phyloP scores from a whole-genome alignment of 2,797 vertebrate species.

The Lagocephalus sceleratus region DNA sequence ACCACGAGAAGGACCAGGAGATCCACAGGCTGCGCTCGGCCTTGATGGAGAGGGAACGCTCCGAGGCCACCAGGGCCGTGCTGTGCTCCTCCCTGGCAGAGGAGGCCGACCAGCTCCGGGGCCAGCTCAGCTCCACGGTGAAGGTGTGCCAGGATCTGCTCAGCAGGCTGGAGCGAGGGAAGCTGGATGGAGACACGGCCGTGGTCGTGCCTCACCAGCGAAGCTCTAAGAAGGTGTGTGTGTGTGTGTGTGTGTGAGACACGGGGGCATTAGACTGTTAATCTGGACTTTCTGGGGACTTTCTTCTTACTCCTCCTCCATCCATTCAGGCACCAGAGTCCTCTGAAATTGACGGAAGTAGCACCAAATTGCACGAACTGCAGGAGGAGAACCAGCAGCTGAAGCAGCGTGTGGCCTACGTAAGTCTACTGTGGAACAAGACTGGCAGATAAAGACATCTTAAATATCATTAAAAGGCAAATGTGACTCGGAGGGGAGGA shows the following conservation, averaged over 20 bases:
- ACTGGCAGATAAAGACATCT: too few species aligned
- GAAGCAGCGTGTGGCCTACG: conserved; percentile 84
- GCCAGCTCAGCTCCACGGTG: conserved; percentile 82
- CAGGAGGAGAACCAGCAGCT: conserved; percentile 86
- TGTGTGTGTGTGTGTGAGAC: not conserved
- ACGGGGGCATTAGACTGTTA: not conserved
- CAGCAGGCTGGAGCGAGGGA: conserved; percentile 79
- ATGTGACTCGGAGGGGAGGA: too few species aligned
- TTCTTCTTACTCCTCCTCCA: conserved; percentile 6
- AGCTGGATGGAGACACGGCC: conserved; percentile 24
- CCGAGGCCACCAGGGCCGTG: conserved; percentile 79
- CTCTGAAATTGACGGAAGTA: conserved; percentile 47
- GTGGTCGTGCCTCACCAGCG: conserved; percentile 40
- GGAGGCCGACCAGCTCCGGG: conserved; percentile 83
- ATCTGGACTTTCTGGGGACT: not conserved
- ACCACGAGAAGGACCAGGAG: conserved; percentile 80
- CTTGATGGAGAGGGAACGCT: conserved; percentile 76
- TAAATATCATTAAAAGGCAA: too few species aligned
- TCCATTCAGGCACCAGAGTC: conserved; percentile 56
- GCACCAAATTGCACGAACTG: conserved; percentile 69
- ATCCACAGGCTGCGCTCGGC: conserved; percentile 73
- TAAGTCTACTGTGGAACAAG: conserved; percentile 66
- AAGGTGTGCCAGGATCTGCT: conserved; percentile 90
- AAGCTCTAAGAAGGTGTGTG: conserved; percentile 75
- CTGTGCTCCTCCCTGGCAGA: conserved; percentile 84